Base-by-base conservation (phyloP, 2,797 vertebrate genomes). In the Arrhamphus sclerolepis region DNA sequence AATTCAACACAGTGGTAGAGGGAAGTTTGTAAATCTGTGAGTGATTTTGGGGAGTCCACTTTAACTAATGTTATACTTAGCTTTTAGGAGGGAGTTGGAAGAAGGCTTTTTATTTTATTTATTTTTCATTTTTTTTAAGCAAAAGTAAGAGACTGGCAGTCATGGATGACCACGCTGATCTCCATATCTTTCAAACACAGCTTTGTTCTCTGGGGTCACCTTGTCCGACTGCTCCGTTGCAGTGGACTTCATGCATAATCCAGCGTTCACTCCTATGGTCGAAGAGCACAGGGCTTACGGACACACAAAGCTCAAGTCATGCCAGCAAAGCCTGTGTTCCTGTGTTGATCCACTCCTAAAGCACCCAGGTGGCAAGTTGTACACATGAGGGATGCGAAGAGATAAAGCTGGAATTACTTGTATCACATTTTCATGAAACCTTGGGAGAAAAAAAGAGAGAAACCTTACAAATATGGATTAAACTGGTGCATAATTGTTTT, bases 121-220 rank as follows among this genome's bases (percentile, higher is more conserved):
- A n/a, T 20, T 20, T 21, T 20, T 44, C 18, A 7, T 42, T 42
- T 18, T 21, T 21, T 11, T 34, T 34, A 3, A 62, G 58, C 46
- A 61, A 56, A 80, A 60, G 58, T 40, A 42, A n/a, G 57, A 70
- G 65, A 28, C 52, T 49, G 81, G 62, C 68, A 41, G 89, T 90
- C 87, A 91, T 76, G 86, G 90, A 84, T 88, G 84, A 88, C 81
- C 85, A 77, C 72, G 2, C 86, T 91, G 90, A 93, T 91, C 90
- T 92, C 85, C 88, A 85, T 93, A 92, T 93, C 92, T 92, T 77
- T 76, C 71, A 56, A 79, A 77, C 71, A 73, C 92, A 93, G 91
- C 75, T 79, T 63, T 16, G 54, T 80, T 88, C 90, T 89, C 87
- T 47, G 66, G 84, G 87, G 89, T 91, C 79, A 89, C 90, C 84